These are phyloP conservation scores for Merodon equestris DNA, from an alignment of 2,888 invertebrate genomes.

Conservation along the genomic window DNA sequence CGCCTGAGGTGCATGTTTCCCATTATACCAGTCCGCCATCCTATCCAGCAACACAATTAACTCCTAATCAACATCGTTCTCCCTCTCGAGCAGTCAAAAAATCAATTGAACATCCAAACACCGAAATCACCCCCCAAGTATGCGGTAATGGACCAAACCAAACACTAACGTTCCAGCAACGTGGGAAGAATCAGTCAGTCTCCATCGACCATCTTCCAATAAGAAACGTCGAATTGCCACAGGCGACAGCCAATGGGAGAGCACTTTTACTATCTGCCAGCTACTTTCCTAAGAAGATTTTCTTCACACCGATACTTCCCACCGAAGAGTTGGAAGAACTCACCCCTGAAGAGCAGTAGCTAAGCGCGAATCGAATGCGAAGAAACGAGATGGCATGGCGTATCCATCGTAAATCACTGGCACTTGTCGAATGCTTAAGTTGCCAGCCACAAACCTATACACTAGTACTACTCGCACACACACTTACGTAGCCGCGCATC, in stretches of 20 bases:
- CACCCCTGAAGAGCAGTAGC: conserved; percentile 40
- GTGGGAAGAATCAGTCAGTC: conserved; percentile 29
- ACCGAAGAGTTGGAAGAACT: conserved; percentile 35
- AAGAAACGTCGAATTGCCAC: conserved; percentile 57
- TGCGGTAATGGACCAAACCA: conserved; percentile 46
- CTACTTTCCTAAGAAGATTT: conserved; percentile 63
- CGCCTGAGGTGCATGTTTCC: conserved; percentile 59
- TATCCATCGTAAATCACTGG: conserved; percentile 65
- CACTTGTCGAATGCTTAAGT: conserved; percentile 67
- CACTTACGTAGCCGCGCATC: conserved; percentile 11
- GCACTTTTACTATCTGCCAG: conserved; percentile 65
- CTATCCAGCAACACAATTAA: conserved; percentile 32
- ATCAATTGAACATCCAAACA: conserved; percentile 53
- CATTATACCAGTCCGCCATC: conserved; percentile 15
- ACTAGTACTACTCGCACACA: conserved; percentile 25
- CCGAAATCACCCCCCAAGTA: conserved; percentile 38
- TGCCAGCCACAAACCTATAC: conserved; percentile 64
- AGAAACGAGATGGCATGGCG: conserved; percentile 50
- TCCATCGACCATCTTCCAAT: conserved; percentile 62
- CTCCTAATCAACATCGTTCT: conserved; percentile 36
- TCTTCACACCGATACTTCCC: conserved; percentile 61
- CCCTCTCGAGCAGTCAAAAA: conserved; percentile 33
- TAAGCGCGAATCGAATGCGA: conserved; percentile 19
- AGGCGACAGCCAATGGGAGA: conserved; percentile 65
- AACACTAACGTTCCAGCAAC: conserved; percentile 15